phyloP scores from a whole-genome alignment of 2,888 invertebrate species.

The Cyrtodaria siliqua region DNA sequence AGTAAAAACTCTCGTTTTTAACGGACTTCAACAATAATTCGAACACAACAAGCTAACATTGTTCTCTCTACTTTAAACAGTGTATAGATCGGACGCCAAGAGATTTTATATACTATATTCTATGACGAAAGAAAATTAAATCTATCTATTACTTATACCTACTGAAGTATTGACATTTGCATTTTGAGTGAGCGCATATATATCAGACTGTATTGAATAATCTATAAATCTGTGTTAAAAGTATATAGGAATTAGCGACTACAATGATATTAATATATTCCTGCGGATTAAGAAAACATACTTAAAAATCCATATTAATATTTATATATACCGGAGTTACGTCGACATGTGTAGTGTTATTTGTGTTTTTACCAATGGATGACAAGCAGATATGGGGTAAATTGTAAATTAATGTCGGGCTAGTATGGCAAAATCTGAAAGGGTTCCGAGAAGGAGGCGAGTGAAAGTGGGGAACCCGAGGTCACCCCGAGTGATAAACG shows the following conservation, averaged over 20 bases:
- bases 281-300: background rate
- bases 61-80: too few species aligned
- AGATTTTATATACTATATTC: too few species aligned
- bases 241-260: background rate
- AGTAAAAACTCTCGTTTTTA: too few species aligned
- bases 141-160: too few species aligned
- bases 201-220: too few species aligned
- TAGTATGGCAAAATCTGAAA: conserved; percentile 59
- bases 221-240: conserved; percentile 2
- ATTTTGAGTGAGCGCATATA: too few species aligned
- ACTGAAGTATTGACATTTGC: too few species aligned
- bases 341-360: background rate
- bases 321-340: background rate
- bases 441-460: conserved; percentile 49
- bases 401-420: conserved; percentile 3
- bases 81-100: too few species aligned
- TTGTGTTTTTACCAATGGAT: background rate
- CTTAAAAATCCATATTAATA: background rate
- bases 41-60: too few species aligned
- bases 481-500: conserved; percentile 49
- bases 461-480: conserved; percentile 16
- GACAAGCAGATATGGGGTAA: conserved; percentile 26
- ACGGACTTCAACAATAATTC: too few species aligned
- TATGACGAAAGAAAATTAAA: too few species aligned
- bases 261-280: conserved; percentile 6